A percentile compares a stretch with the other conserved stretches of the same genome.
Conservation (phyloP, 2,888 invertebrate species). For the Anodontia alba region DNA sequence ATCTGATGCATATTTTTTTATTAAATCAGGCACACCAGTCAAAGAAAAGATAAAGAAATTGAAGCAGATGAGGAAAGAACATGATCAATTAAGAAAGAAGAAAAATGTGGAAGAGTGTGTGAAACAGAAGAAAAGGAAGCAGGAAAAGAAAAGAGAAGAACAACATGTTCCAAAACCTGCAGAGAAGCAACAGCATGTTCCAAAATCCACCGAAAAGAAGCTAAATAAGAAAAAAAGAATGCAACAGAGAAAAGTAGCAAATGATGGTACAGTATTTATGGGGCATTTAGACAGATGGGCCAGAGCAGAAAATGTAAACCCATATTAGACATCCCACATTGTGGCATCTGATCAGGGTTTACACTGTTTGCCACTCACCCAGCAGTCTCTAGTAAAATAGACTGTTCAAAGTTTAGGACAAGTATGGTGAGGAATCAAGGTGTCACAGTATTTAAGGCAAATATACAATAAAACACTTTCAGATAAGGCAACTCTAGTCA, state of each 20-base stretch:
- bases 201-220: neutral
- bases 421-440: too few relatives aligned
- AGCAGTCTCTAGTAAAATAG: too few relatives aligned
- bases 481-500: too few relatives aligned
- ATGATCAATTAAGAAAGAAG: neutral
- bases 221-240: neutral
- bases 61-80: conserved; percentile 16
- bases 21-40: neutral
- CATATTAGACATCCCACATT: too few relatives aligned
- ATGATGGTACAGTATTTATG: neutral
- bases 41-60: conserved; percentile 14
- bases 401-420: too few relatives aligned
- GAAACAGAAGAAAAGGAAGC: neutral
- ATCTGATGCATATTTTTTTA: too few relatives aligned
- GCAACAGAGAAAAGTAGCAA: neutral
- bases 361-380: too few relatives aligned
- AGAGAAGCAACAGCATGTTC: neutral
- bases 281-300: neutral
- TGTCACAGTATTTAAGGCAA: too few relatives aligned
- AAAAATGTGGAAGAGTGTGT: neutral
- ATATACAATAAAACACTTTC: too few relatives aligned
- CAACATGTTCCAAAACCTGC: neutral
- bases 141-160: neutral
- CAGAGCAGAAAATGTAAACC: neutral
- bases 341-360: too few relatives aligned